phyloP scores from a whole-genome alignment of 2,113 vertebrate species.

The Larimichthys crocea region DNA sequence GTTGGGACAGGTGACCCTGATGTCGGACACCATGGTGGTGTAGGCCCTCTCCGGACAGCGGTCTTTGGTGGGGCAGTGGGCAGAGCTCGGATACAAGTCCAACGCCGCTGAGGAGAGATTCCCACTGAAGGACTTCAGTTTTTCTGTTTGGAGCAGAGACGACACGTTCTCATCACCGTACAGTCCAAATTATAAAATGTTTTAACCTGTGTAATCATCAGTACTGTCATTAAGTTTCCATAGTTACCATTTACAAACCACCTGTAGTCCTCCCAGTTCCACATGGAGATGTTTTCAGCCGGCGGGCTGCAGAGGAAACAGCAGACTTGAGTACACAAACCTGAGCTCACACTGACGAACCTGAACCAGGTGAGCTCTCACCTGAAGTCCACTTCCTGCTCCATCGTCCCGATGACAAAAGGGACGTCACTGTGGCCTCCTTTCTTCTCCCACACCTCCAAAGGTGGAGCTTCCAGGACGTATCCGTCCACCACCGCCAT shows the following conservation, averaged over 20 bases:
- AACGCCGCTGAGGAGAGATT: constrained; percentile 67
- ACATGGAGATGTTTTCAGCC: constrained; percentile 79
- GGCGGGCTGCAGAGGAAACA: constrained; percentile 68
- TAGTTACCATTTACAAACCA: constrained; percentile 84
- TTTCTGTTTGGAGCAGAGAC: constrained; percentile 65
- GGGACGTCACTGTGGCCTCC: constrained; percentile 79
- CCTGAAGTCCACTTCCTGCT: constrained; percentile 84
- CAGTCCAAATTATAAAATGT: not conserved
- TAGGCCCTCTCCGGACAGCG: constrained; percentile 83
- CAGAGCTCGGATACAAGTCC: constrained; percentile 70
- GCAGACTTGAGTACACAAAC: not conserved
- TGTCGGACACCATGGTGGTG: constrained; percentile 86
- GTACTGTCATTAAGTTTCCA: not conserved
- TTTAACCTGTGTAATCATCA: too few relatives aligned
- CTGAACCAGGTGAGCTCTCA: constrained; percentile 42
- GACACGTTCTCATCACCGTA: not conserved
- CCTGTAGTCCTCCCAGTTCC: constrained; percentile 82
- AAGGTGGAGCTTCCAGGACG: constrained; percentile 76
- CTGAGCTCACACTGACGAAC: not conserved
- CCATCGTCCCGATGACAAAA: constrained; percentile 81
- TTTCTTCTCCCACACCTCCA: constrained; percentile 79
- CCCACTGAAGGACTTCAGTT: constrained; percentile 74
- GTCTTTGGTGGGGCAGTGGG: constrained; percentile 70
- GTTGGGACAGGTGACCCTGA: constrained; percentile 82
- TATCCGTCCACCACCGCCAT: constrained; percentile 82